A percentile compares a stretch with the other conserved stretches of the same genome.
phyloP scores from a whole-genome alignment of 2,888 invertebrate genomes.

The Hypolimnas misippus region DNA sequence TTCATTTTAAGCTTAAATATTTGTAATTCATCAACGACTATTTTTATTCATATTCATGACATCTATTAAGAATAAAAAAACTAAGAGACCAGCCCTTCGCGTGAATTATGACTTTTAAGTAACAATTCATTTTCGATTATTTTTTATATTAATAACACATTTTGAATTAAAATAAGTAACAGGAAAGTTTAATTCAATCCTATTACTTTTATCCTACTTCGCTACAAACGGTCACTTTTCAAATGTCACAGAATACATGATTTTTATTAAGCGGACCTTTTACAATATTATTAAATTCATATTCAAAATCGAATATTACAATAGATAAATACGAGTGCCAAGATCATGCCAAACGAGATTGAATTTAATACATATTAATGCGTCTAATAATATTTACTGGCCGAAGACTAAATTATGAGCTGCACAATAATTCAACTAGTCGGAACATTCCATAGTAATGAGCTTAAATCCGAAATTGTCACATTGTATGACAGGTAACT shows the following conservation, averaged over 20 bases:
- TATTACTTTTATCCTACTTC: neutral
- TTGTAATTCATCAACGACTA: neutral
- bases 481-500: neutral
- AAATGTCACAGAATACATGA: constrained; percentile 10
- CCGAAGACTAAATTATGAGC: constrained; percentile 8
- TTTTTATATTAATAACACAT: neutral
- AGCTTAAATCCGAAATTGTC: constrained; percentile 2
- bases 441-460: neutral
- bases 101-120: neutral
- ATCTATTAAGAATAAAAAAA: constrained; percentile 4
- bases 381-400: constrained; percentile 8
- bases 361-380: constrained; percentile 2
- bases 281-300: constrained; percentile 11
- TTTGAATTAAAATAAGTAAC: neutral
- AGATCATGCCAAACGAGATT: constrained; percentile 15
- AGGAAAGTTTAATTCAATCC: neutral
- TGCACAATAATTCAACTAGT: constrained; percentile 4
- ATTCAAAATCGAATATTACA: constrained; percentile 7
- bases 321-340: constrained; percentile 11
- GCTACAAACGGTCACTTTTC: constrained; percentile 5
- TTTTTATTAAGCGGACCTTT: neutral
- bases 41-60: constrained; percentile 4
- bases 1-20: constrained; percentile 8
- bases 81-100: neutral
- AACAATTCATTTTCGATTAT: neutral